These are phyloP conservation scores for Arremon aurantiirostris DNA, from an alignment of 2,797 vertebrate species.

Conservation along the genomic window DNA sequence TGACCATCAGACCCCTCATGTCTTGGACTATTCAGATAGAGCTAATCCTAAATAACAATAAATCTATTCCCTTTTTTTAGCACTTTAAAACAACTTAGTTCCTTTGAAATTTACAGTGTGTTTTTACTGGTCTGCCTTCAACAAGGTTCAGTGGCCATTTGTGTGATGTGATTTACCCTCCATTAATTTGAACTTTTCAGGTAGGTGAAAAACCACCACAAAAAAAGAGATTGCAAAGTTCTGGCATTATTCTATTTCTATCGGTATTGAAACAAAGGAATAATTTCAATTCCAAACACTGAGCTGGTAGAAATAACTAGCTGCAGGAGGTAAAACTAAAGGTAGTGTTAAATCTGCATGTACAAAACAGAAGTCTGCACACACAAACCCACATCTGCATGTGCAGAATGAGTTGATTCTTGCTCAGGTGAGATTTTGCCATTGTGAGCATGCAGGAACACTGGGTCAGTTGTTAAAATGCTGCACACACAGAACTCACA, in stretches of 20 bases:
- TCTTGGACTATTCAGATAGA: neutral
- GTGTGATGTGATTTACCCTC: neutral
- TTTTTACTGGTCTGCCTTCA: slow-evolving; percentile 8
- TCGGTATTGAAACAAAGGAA: neutral
- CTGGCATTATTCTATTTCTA: neutral
- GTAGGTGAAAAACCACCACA: neutral
- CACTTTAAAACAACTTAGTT: neutral
- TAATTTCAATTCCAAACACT: neutral
- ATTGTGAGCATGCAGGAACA: neutral
- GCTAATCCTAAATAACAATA: neutral
- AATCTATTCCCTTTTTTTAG: neutral
- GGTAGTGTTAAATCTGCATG: neutral
- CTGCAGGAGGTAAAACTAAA: neutral
- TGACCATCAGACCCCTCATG: neutral
- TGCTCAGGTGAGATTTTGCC: neutral
- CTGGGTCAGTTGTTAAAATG: neutral
- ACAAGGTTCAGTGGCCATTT: neutral
- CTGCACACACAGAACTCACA: neutral
- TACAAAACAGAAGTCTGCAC: neutral
- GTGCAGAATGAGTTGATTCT: neutral
- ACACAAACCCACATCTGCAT: neutral
- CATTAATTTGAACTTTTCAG: neutral
- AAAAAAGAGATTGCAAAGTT: neutral
- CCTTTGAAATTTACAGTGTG: neutral
- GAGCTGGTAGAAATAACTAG: neutral